Evolutionary conservation across 92 coral and sea anemone genomes (phyloP), one percentile per base, ranked within the genome.

Genomic region (Epizoanthus scotinus): DNA sequence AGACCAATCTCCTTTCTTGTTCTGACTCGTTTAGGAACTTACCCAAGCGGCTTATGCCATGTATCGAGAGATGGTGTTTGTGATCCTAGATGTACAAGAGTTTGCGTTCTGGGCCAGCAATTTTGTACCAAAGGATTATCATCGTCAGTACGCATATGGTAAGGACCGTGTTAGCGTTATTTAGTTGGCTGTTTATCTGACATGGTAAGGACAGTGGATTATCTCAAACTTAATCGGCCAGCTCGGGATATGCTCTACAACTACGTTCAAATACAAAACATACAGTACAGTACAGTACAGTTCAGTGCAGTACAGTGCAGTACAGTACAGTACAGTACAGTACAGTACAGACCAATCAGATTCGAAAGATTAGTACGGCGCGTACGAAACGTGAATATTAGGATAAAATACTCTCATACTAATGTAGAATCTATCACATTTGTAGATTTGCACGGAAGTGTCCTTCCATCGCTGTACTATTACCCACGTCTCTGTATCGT

Each of bases 401-500:
- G 0, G 17, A 47, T 10, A 47, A 47, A 47, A 9, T 47, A 13
- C 52, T 47, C 52, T 9, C 52, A 2, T 10, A 0, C 52, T 10
- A 47, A 47, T 47, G 13, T 15, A 47, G 13, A 2, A 47, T 47
- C 52, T 47, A 47, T 9, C 52, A 13, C 52, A 47, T 47, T 47
- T 47, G 52, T 64, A 79, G 74, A 79, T 54, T 60, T 75, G 21
- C 69, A 59, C 31, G 68, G 55, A 22, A 60, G 47, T 21, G 20
- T 3, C 29, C 57, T 75, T 40, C 91, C 98, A 0, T 83, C 94
- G 6, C 71, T 96, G 28, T 94, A 93, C 71, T 88, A 91, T 87
- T 96, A 90, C 58, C 99, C 99, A 24, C 97, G 99, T 0, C 77
- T 96, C 62, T 96, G 99, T 58, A 86, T 96, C 49, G 94, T 96